Conservation (phyloP, 2,888 invertebrate species). For the Brachylomia viminalis region DNA sequence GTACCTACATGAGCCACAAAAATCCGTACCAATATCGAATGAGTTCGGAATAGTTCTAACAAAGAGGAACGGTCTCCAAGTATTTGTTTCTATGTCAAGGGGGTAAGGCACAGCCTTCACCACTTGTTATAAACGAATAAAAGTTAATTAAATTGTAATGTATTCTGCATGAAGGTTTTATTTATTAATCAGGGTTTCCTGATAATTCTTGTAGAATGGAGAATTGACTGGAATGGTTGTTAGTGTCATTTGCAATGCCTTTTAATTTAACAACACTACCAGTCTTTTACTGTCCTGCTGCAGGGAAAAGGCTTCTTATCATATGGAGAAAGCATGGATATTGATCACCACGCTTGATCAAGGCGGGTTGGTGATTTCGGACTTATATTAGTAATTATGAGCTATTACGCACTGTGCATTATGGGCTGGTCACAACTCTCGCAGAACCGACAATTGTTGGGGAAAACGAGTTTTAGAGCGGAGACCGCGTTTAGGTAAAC, state of each 20-base stretch:
- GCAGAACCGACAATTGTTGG: too few relatives aligned
- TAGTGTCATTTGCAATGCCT: not conserved
- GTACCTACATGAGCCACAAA: not conserved
- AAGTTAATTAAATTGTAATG: constrained; percentile 30
- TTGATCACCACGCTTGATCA: not conserved
- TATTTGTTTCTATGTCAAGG: constrained; percentile 82
- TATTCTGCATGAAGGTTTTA: not conserved
- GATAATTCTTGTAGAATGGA: too few relatives aligned
- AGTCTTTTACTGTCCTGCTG: not conserved
- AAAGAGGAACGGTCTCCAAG: constrained; percentile 69
- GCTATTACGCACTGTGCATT: too few relatives aligned
- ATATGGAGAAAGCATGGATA: not conserved
- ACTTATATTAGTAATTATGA: not conserved
- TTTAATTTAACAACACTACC: not conserved
- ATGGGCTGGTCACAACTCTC: too few relatives aligned
- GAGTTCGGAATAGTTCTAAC: constrained; percentile 62
- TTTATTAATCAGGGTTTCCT: not conserved
- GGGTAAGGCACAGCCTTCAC: constrained; percentile 67
- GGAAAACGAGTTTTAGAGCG: too few relatives aligned
- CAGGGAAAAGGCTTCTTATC: not conserved
- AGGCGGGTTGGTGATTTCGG: not conserved
- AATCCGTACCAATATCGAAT: constrained; percentile 48
- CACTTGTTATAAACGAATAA: constrained; percentile 66
- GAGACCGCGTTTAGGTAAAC: too few relatives aligned
- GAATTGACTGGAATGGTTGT: not conserved